Base-by-base conservation (phyloP, 2,797 vertebrate genomes). In the Trachurus trachurus region DNA sequence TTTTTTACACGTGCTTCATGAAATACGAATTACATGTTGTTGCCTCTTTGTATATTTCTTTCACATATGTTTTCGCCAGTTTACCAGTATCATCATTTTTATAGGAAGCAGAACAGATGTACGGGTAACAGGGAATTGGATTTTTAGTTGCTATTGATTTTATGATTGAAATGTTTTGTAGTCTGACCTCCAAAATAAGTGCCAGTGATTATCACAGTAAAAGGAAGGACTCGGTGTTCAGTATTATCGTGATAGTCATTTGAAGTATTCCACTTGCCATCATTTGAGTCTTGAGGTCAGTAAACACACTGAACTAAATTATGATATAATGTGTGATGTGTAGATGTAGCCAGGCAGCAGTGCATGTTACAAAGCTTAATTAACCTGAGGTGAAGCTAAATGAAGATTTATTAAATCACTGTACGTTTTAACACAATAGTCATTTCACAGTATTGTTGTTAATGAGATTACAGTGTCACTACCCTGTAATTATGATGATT, bases 271-370 rank as follows among this genome's bases (percentile, higher is more conserved):
- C 49, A 12, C 22, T 52, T 42, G 16, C 42, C n/a, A 39, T 78
- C 1, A 26, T 50, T 61, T 66, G 34, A 15, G 58, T 34, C 44
- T 21, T 44, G 4, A 47, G 59, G 21, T 58, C 29, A 45, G n/a
- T 58, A 39, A 69, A 78, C 57, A 15, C 9, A 31, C 17, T 54
- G 52, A 44, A 58, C 26, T 69, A 60, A 59, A 49, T 53, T n/a
- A 21, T 61, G 4, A 56, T 66, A 37, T 12, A 62, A 16, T 57
- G 19, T 31, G 12, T 34, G 53, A 44, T 15, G 29, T 57, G 10
- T 17, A 67, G 64, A 50, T 50, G 37, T 10, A 19, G 47, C 19
- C 19, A 21, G 47, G 8, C 47, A 50, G 47, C 17, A 16, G 6
- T 40, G 19, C 42, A 49, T 49, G 40, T 71, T 57, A 21, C 15